Base-by-base conservation (phyloP, 1,140 invertebrate species). In the Camponotus floridanus region DNA sequence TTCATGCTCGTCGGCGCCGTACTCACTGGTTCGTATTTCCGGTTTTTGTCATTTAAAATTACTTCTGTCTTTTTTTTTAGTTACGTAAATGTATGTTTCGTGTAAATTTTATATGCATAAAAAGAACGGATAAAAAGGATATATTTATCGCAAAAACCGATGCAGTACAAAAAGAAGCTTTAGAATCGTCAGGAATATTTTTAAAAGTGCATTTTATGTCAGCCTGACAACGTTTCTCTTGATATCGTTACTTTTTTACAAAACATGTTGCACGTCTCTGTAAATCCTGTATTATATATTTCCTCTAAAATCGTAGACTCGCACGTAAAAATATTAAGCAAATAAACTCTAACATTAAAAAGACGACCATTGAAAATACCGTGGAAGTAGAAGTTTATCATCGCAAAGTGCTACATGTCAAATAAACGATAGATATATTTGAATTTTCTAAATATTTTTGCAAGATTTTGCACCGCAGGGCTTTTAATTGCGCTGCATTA, bases 1-100 rank as follows among this genome's bases (percentile, higher is more conserved):
- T 97, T 97, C 89, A 96, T 97, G 93, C 95, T 97, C 39, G 96
- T 97, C 68, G 97, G 97, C 88, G 96, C 96, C 90, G 97, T 97
- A 51, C 95, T 97, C 83, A 97, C 97, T 87, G 96, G 97, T 97
- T 94, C 93, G 94, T 92, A 73, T 45, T n/a, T 4, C 21, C 15
- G 7, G 2, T 39, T 55, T 26, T n/a, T 55, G n/a, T 42, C 2
- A 55, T 55, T 55, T 39, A 39, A 18, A 55, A 39, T 68, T 42
- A 39, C 33, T 0, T 55, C 33, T 55, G 15, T 42, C 11, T 80
- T 33, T 42, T 55, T 68, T 36, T 7, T 33, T 55, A 61, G 4
- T 15, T 13, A 21, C 11, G 18, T 8, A 21, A 36, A 39, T 55
- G 18, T 73, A 9, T 4, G 6, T 76, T 76, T 18, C 8, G 13